A percentile compares a stretch with the other conserved stretches of the same genome.
Conservation (phyloP, 2,113 vertebrate species). For the Sisor rabdophorus region DNA sequence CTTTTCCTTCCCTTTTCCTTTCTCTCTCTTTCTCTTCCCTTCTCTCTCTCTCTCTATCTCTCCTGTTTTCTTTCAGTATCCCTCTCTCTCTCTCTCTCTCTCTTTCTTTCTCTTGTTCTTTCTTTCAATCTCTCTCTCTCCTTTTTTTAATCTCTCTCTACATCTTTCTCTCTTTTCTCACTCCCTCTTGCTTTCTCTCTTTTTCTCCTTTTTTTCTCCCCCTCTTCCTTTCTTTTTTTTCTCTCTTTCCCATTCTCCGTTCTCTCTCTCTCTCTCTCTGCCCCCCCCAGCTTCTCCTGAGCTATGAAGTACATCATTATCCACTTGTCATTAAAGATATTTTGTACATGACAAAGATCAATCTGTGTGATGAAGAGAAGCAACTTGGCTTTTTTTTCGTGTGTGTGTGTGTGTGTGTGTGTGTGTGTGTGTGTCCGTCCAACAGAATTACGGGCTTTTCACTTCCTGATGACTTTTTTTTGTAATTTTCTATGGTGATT, state of each 20-base stretch:
- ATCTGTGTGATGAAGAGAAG: neutral
- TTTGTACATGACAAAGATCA: conserved; percentile 18
- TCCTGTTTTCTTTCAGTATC: neutral
- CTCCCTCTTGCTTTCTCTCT: neutral
- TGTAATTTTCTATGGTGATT: neutral
- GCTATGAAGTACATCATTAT: conserved; percentile 4
- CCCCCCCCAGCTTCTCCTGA: conserved; percentile 23
- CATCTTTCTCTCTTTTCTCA: too few species aligned
- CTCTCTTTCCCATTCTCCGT: too few species aligned
- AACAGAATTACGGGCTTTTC: neutral
- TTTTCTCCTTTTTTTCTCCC: too few species aligned
- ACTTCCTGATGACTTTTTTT: neutral
- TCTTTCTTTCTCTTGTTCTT: too few species aligned
- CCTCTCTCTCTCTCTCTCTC: too few species aligned
- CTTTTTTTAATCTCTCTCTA: too few species aligned
- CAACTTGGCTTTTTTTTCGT: too few species aligned
- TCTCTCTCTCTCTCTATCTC: neutral
- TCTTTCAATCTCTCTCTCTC: too few species aligned
- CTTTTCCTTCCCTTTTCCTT: too few species aligned
- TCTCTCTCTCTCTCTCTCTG: neutral
- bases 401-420: conserved; percentile 8
- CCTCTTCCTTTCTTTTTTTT: too few species aligned
- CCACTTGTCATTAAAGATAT: conserved; percentile 39
- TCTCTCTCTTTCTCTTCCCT: too few species aligned
- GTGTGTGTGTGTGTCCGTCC: neutral